phyloP scores from a whole-genome alignment of 2,797 vertebrate species.

The Catamblyrhynchus diadema region DNA sequence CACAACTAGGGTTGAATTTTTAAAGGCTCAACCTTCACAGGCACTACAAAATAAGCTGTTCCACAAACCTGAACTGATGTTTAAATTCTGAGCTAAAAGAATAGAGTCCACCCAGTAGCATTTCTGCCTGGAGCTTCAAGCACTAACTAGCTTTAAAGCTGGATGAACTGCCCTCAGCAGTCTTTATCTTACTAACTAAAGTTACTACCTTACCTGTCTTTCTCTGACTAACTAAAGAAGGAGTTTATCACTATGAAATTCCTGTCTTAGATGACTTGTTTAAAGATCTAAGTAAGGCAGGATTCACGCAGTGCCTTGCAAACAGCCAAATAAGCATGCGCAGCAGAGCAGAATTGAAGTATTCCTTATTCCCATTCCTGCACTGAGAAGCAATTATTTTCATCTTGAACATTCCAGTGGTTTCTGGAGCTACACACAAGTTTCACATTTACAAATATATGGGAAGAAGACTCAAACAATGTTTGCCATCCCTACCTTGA shows the following conservation, averaged over 20 bases:
- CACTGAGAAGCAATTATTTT: background rate
- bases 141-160: background rate
- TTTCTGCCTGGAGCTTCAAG: background rate
- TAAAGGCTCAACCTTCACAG: background rate
- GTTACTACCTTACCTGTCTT: background rate
- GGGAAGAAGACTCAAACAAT: background rate
- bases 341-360: background rate
- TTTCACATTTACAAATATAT: background rate
- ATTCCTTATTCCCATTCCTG: background rate
- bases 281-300: background rate
- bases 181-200: background rate
- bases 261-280: background rate
- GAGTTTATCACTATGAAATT: background rate
- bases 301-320: background rate
- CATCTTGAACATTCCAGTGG: background rate
- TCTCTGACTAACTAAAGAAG: background rate
- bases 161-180: background rate
- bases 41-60: background rate
- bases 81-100: background rate
- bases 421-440: background rate
- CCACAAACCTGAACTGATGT: background rate
- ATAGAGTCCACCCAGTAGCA: background rate
- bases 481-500: background rate
- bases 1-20: background rate
- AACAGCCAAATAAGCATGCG: background rate